Conservation (phyloP, 2,113 vertebrate genomes). For the Phalacrocorax brasilianus region DNA sequence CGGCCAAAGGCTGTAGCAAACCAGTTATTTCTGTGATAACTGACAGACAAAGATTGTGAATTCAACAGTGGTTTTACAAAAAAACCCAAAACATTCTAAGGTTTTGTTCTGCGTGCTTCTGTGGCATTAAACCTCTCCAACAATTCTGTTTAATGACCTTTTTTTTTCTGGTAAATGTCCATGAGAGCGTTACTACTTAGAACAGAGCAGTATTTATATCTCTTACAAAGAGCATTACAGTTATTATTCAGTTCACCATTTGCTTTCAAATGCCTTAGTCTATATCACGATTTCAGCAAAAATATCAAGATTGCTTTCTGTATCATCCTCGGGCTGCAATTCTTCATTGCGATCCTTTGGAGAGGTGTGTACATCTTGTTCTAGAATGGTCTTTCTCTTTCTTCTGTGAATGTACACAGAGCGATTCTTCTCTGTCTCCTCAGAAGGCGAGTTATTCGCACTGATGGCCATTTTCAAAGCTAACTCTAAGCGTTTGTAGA, state of each 20-base stretch:
- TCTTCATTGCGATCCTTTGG: background rate
- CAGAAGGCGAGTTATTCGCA: background rate
- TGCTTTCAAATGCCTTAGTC: background rate
- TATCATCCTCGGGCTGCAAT: background rate
- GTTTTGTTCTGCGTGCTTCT: background rate
- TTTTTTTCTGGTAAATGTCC: background rate
- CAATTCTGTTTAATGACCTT: background rate
- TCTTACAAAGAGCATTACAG: constrained; percentile 64
- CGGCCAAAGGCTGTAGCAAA: background rate
- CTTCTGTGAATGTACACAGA: constrained; percentile 65
- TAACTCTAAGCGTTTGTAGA: constrained; percentile 76
- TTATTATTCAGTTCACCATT: background rate
- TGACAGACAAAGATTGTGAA: background rate
- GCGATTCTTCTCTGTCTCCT: background rate
- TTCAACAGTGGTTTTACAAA: background rate
- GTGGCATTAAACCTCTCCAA: background rate
- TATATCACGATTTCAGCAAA: constrained; percentile 29
- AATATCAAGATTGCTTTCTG: background rate
- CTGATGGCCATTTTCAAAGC: constrained; percentile 61
- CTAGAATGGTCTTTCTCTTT: constrained; percentile 44
- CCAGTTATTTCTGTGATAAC: background rate
- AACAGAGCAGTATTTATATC: background rate
- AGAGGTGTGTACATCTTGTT: rapidly evolving
- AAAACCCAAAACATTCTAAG: background rate
- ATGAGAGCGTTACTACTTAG: background rate